phyloP scores from a whole-genome alignment of 2,888 invertebrate genomes.

The Sepioteuthis lessoniana region DNA sequence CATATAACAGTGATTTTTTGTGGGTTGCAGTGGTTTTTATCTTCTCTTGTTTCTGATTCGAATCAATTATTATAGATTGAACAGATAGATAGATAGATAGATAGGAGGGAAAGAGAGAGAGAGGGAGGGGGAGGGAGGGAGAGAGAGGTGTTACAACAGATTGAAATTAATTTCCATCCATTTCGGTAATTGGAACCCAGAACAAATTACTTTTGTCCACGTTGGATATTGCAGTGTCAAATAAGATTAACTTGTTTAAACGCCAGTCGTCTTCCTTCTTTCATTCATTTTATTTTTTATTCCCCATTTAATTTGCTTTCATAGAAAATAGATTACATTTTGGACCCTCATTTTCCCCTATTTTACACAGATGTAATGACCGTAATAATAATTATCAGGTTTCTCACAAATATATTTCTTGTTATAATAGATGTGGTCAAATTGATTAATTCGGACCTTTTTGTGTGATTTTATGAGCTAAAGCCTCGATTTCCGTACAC shows the following conservation, averaged over 20 bases:
- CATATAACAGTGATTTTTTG: neutral
- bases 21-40: neutral
- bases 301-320: neutral
- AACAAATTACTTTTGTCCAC: conserved; percentile 8
- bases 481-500: too few relatives aligned
- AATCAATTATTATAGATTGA: neutral
- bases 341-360: neutral
- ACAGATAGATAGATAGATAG: neutral
- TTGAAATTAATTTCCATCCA: conserved; percentile 23
- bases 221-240: neutral
- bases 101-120: neutral
- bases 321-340: neutral
- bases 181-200: neutral
- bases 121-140: neutral
- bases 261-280: neutral
- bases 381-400: neutral
- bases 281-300: neutral
- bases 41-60: neutral
- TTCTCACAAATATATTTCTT: neutral
- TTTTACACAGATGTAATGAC: neutral
- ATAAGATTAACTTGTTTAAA: neutral
- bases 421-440: neutral
- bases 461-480: too few relatives aligned
- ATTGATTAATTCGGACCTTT: neutral
- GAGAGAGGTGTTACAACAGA: neutral